Evolutionary conservation across 2,888 invertebrate genomes (phyloP).

Genomic region (Drosophila eohydei): DNA sequence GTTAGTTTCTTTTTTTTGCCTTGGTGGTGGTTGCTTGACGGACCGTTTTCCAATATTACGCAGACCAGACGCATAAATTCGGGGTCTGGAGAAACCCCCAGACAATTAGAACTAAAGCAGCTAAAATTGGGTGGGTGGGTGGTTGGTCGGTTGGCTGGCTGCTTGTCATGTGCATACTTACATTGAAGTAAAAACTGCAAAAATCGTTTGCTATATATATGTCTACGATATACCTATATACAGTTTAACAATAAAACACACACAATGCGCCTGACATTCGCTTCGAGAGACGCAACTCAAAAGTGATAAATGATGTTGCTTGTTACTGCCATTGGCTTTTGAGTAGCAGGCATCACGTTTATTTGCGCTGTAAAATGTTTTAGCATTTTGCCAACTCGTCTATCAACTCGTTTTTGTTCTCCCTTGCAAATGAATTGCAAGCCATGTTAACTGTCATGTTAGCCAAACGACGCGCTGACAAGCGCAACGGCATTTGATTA

Average conservation of each 20-base stretch:
- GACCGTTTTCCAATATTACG: conserved; percentile 40
- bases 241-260: conserved; percentile 62
- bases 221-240: conserved; percentile 44
- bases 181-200: conserved; percentile 37
- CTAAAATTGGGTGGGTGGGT: conserved; percentile 16
- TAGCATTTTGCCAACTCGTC: conserved; percentile 56
- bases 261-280: conserved; percentile 59
- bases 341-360: conserved; percentile 65
- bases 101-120: conserved; percentile 68
- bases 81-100: conserved; percentile 41
- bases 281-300: conserved; percentile 35
- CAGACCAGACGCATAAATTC: conserved; percentile 56
- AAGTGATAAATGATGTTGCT: conserved; percentile 79
- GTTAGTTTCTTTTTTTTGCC: conserved; percentile 47
- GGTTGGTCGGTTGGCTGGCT: conserved; percentile 2
- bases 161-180: conserved; percentile 49
- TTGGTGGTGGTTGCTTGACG: conserved; percentile 44
- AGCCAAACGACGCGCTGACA: conserved; percentile 71
- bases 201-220: conserved; percentile 57
- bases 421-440: conserved; percentile 60
- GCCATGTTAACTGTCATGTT: conserved; percentile 79
- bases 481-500: conserved; percentile 64
- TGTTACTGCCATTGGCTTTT: conserved; percentile 68
- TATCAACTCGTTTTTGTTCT: conserved; percentile 20
- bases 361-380: conserved; percentile 71